phyloP scores from a whole-genome alignment of 2,888 invertebrate genomes.

The Marronus borbonicus region DNA sequence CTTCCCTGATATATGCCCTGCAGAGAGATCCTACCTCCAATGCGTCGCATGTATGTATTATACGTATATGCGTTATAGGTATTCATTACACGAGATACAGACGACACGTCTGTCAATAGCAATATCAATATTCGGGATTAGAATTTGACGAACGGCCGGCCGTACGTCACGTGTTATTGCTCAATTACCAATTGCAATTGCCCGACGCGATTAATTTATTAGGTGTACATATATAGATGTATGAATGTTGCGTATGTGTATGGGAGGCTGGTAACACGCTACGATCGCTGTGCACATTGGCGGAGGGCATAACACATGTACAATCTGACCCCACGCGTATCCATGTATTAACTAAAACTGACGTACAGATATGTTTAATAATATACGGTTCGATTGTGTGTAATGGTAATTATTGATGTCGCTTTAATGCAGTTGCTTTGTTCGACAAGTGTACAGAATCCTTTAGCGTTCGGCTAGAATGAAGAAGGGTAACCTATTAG shows the following conservation, averaged over 20 bases:
- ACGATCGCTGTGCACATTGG: background rate
- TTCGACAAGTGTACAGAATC: background rate
- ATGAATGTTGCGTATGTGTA: background rate
- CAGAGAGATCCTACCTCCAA: constrained; percentile 2
- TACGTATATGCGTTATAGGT: constrained; percentile 16
- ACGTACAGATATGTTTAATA: constrained; percentile 23
- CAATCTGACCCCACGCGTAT: background rate
- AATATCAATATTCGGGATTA: constrained; percentile 65
- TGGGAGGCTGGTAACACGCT: background rate
- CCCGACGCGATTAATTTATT: constrained; percentile 47
- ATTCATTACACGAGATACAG: constrained; percentile 38
- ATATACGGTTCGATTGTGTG: constrained; percentile 15
- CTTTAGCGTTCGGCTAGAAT: no score
- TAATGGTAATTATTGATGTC: constrained; percentile 19
- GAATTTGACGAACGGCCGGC: constrained; percentile 43
- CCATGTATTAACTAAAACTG: constrained; percentile 28
- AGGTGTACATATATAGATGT: background rate
- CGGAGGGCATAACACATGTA: background rate
- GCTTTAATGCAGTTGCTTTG: background rate
- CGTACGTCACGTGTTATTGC: constrained; percentile 50
- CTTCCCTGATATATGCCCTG: constrained; percentile 44
- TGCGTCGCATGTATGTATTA: background rate
- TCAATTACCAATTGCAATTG: constrained; percentile 50
- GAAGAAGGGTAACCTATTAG: no score
- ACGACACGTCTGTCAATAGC: constrained; percentile 64